A percentile compares a stretch with the other conserved stretches of the same genome.
Conservation (phyloP, 2,888 invertebrate species). For the Tridacna crocea region DNA sequence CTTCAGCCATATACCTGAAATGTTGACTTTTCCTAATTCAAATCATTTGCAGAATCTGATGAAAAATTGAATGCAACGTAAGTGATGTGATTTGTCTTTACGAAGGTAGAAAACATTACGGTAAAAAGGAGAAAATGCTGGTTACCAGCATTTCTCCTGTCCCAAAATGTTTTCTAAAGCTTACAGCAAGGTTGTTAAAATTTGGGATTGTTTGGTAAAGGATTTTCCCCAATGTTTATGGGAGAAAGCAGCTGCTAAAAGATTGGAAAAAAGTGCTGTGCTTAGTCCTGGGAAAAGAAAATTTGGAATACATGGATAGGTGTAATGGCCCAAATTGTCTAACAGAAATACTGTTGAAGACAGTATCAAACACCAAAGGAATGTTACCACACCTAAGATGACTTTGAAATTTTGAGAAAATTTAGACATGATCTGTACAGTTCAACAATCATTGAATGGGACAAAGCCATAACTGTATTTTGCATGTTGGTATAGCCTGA, state of each 20-base stretch:
- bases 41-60: too few relatives aligned
- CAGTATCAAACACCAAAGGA: background rate
- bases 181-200: background rate
- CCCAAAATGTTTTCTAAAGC: background rate
- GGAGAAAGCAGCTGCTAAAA: background rate
- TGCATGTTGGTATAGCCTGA: too few relatives aligned
- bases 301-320: background rate
- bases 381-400: too few relatives aligned
- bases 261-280: background rate
- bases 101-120: too few relatives aligned
- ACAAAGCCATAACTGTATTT: too few relatives aligned
- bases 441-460: too few relatives aligned
- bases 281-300: background rate
- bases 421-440: too few relatives aligned
- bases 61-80: too few relatives aligned
- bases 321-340: background rate
- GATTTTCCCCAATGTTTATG: background rate
- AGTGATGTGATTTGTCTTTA: too few relatives aligned
- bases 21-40: too few relatives aligned
- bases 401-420: too few relatives aligned
- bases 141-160: background rate
- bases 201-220: background rate
- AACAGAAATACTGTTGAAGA: background rate
- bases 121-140: background rate
- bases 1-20: too few relatives aligned